Evolutionary conservation across 2,888 invertebrate species (phyloP), one percentile per base, ranked within the genome.

Genomic region (Plebejus melissa): DNA sequence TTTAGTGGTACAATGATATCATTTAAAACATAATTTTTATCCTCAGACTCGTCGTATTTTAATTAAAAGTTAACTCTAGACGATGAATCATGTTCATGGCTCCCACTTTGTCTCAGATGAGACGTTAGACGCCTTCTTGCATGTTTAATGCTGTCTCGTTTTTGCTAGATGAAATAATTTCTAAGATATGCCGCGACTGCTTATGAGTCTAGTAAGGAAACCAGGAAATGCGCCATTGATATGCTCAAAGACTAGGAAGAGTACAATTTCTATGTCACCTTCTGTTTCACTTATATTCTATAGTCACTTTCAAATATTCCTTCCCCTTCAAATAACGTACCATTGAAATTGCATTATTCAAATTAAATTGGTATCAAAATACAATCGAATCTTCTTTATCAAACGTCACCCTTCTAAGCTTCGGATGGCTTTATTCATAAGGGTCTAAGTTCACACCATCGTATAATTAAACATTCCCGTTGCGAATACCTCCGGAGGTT

Each of bases 81-180:
- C 81, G 80, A 84, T 86, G 86, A 86, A 88, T 88, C 86, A 88
- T 88, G 86, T 86, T 85, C 87, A 84, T 81, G 80, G 83, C 81
- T 81, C 81, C 82, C 82, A 82, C 80, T 80, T 78, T 83, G 79
- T 83, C 90, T 88, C 88, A 78, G 80, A 83, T 84, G 90, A 80
- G 83, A 82, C 86, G 86, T 90, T 86, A 80, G 76, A 80, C 80
- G 77, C 82, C 70, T 75, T 70, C 70, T 70, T 75, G 70, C 70
- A 75, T 75, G 57, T 71, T 75, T 75, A 75, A 75, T 75, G 70
- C 22, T 57, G 70, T 70, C 70, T 70, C 57, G 75, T 71, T 75
- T 71, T 54, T 75, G 71, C 58, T 13, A 57, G 69, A 58, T 75
- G 69, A 71, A 75, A 58, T 75, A 71, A 71, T 75, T 71, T 54